Conservation (phyloP, 2,888 invertebrate species). For the Endotricha flammealis region DNA sequence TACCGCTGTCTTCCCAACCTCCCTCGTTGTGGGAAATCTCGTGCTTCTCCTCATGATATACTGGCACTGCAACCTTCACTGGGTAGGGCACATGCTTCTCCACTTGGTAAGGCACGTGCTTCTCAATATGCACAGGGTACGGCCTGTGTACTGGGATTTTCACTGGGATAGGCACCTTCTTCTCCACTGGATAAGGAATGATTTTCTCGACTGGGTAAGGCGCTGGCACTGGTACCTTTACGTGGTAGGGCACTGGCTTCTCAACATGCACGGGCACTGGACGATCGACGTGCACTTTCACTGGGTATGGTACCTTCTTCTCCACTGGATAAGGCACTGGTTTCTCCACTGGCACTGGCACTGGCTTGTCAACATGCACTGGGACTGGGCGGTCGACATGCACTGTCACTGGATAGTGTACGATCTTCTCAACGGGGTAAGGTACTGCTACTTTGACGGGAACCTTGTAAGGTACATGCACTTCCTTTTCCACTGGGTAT, state of each 20-base stretch:
- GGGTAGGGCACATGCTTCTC: conserved; percentile 84
- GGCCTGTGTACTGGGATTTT: conserved; percentile 80
- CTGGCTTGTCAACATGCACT: conserved; percentile 82
- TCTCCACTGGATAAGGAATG: conserved; percentile 82
- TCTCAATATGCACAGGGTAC: conserved; percentile 80
- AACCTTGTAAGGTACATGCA: conserved; percentile 81
- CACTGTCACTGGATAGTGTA: conserved; percentile 85
- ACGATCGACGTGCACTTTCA: conserved; percentile 82
- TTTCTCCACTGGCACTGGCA: conserved; percentile 84
- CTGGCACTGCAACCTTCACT: conserved; percentile 83
- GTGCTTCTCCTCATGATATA: conserved; percentile 68
- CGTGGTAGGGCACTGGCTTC: conserved; percentile 86
- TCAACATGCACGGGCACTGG: conserved; percentile 87
- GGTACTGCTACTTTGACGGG: conserved; percentile 85
- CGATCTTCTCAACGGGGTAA: conserved; percentile 85
- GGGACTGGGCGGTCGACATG: conserved; percentile 83
- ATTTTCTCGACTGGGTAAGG: conserved; percentile 84
- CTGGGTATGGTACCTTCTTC: conserved; percentile 83
- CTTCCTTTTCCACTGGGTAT: conserved; percentile 84
- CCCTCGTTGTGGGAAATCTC: conserved; percentile 28
- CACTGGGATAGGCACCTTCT: conserved; percentile 82
- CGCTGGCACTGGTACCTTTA: conserved; percentile 84
- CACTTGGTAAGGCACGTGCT: conserved; percentile 82
- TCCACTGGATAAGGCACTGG: conserved; percentile 86
- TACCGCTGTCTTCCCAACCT: conserved; percentile 15